Evolutionary conservation across 2,888 invertebrate species (phyloP).

Genomic region (Dicranocentrus wangi): DNA sequence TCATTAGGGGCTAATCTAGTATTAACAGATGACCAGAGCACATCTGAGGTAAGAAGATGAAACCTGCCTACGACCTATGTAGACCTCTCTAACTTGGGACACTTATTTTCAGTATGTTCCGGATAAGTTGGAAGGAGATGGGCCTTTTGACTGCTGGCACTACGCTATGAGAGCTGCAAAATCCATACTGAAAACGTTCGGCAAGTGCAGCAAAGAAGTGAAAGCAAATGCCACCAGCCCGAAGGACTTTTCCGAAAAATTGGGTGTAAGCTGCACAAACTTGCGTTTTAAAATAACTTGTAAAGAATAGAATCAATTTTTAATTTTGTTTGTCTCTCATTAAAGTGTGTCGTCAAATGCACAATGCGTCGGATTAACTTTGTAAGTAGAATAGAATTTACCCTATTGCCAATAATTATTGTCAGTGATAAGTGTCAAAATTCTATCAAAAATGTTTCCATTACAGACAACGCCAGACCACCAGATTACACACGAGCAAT

Average conservation of each 20-base stretch:
- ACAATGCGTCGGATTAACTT: constrained; percentile 36
- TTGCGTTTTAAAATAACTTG: too few species aligned
- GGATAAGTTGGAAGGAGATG: background rate
- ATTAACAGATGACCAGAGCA: too few species aligned
- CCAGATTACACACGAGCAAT: background rate
- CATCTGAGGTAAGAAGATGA: too few species aligned
- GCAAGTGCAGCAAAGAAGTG: constrained; percentile 60
- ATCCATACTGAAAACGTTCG: constrained; percentile 61
- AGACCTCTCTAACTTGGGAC: too few species aligned
- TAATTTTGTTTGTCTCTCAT: background rate
- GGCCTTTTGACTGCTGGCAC: constrained; percentile 64
- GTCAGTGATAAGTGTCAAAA: too few species aligned
- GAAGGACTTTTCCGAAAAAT: constrained; percentile 53
- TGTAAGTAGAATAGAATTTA: constrained; percentile 54
- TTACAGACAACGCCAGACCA: background rate
- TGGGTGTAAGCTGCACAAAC: constrained; percentile 35
- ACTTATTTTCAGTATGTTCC: too few species aligned
- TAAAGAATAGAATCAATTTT: too few species aligned
- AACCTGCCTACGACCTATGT: too few species aligned
- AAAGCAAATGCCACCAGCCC: constrained; percentile 40
- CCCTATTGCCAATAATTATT: too few species aligned
- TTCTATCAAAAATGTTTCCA: constrained; percentile 2
- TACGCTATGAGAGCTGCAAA: constrained; percentile 66
- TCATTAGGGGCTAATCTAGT: too few species aligned
- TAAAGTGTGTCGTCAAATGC: constrained; percentile 64